Percentiles rank a stretch among this genome's conserved stretches.
These are phyloP conservation scores for Chunga burmeisteri DNA, from an alignment of 2,113 vertebrate species.

Conservation along the genomic window DNA sequence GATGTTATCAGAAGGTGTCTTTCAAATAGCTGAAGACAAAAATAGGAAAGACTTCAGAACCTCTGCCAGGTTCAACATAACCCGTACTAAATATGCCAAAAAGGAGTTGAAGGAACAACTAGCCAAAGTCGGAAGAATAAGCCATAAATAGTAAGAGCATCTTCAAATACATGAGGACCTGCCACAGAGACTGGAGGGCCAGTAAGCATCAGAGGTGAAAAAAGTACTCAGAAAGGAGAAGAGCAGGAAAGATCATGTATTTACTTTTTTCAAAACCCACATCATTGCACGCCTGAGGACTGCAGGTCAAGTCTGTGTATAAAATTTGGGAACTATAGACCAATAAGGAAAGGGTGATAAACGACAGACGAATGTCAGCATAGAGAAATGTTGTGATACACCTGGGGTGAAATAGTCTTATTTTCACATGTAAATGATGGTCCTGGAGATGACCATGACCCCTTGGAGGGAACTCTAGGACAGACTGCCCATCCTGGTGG, in stretches of 20 bases:
- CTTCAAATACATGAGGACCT: background rate
- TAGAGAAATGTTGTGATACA: background rate
- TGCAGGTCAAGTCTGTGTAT: background rate
- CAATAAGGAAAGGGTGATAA: background rate
- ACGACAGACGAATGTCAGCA: background rate
- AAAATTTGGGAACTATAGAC: background rate
- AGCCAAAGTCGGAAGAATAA: background rate
- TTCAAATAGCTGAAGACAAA: background rate
- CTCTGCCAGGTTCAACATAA: background rate
- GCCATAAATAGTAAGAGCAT: background rate
- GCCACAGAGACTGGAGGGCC: background rate
- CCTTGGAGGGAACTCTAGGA: background rate
- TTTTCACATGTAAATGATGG: background rate
- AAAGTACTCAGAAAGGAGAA: background rate
- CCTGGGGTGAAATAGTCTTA: background rate
- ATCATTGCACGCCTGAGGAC: background rate
- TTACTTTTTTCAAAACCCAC: background rate
- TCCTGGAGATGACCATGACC: background rate
- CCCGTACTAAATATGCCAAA: background rate
- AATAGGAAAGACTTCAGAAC: background rate
- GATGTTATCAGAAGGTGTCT: background rate
- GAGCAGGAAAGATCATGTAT: background rate
- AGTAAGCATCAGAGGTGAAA: background rate
- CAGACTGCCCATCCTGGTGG: background rate
- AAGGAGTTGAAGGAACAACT: background rate